Conservation (phyloP, 1,140 invertebrate species). For the Dendroctonus ponderosae region DNA sequence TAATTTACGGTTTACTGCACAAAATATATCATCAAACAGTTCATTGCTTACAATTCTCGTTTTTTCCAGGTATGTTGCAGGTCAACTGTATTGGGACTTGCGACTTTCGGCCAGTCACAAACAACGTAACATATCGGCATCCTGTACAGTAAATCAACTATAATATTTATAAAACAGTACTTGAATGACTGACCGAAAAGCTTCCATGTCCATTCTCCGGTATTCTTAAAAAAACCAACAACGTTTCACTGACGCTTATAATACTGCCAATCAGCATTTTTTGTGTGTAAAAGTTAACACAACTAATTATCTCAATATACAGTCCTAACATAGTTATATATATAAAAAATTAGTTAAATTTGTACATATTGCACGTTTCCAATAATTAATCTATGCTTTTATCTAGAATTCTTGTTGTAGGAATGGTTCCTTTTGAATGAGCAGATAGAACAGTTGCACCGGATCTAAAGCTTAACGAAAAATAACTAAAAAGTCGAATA, state of each 20-base stretch:
- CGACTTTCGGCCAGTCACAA: constrained; percentile 38
- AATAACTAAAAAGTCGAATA: no score
- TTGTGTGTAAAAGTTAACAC: constrained; percentile 47
- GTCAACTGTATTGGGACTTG: constrained; percentile 41
- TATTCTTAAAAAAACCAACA: constrained; percentile 33
- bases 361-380: constrained; percentile 55
- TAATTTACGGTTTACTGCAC: constrained; percentile 50
- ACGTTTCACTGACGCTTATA: constrained; percentile 34
- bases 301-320: constrained; percentile 50
- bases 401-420: constrained; percentile 41
- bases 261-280: constrained; percentile 50
- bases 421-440: constrained; percentile 42
- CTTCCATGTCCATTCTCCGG: constrained; percentile 1
- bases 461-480: no score
- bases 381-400: constrained; percentile 49
- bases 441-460: constrained; percentile 17
- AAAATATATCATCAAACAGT: constrained; percentile 51
- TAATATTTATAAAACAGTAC: constrained; percentile 30
- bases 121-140: constrained; percentile 35
- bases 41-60: constrained; percentile 49
- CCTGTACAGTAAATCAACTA: constrained; percentile 41
- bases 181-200: constrained; percentile 23
- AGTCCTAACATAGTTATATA: constrained; percentile 52
- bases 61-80: constrained; percentile 45
- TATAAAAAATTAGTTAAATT: constrained; percentile 55